Conservation (phyloP, 1,140 invertebrate genomes). For the Lethrus apterus region DNA sequence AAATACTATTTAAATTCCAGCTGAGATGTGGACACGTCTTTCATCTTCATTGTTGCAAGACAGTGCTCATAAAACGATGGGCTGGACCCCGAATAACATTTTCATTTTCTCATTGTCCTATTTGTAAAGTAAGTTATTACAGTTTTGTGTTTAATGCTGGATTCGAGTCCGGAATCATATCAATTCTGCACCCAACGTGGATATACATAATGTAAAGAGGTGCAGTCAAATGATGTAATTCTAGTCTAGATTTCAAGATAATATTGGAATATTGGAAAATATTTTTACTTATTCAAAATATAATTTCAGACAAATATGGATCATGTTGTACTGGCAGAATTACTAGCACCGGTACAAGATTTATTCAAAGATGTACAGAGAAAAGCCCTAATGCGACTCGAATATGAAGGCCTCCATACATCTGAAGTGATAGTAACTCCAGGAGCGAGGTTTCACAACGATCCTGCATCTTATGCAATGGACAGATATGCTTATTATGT, state of each 20-base stretch:
- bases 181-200: too few relatives aligned
- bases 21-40: conserved; percentile 93
- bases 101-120: conserved; percentile 91
- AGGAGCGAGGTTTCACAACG: conserved; percentile 64
- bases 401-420: conserved; percentile 87
- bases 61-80: conserved; percentile 83
- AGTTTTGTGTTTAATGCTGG: too few relatives aligned
- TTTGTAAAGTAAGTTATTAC: conserved; percentile 90
- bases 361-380: conserved; percentile 85
- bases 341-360: conserved; percentile 71
- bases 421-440: conserved; percentile 63
- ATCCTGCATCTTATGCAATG: conserved; percentile 87
- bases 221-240: too few relatives aligned
- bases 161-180: too few relatives aligned
- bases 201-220: too few relatives aligned
- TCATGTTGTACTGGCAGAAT: conserved; percentile 69
- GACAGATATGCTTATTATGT: conserved; percentile 98
- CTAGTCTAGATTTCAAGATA: too few relatives aligned
- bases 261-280: not conserved
- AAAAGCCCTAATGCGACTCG: conserved; percentile 91
- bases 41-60: conserved; percentile 85
- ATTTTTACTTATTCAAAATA: not conserved
- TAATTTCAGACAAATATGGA: conserved; percentile 63
- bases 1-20: conserved; percentile 45
- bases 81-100: conserved; percentile 93